Base-by-base conservation (phyloP, 2,888 invertebrate species). In the Deilephila elpenor region DNA sequence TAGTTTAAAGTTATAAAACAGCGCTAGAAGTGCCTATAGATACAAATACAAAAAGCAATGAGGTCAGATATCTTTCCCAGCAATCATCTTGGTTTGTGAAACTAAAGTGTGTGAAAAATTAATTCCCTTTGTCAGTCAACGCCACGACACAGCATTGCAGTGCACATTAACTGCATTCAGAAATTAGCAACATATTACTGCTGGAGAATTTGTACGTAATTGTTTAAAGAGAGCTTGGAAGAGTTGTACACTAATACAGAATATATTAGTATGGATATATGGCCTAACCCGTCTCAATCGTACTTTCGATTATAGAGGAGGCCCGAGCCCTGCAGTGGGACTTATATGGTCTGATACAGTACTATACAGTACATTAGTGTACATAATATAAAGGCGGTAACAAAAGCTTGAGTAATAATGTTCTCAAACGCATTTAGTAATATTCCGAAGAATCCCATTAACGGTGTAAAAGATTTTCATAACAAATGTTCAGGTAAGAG, bases 21-120 rank as follows among this genome's bases (percentile, higher is more conserved):
- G 25, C 1, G n/a, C 56, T 51, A 19, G 29, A 56, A 71, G 32
- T 34, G 1, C 25, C 25, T 25, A 37, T 71, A 71, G 56, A 71
- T 34, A 29, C 75, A 59, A 20, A 56, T 11, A 75, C 75, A 84
- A 84, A 83, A 86, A 83, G 75, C 71, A 88, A 82, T 78, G 83
- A 74, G 88, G 77, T 74, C 87, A 86, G 81, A 82, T 82, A 83
- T 80, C 78, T 84, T 89, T 88, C 88, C 86, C 85, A 87, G 80
- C 86, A 83, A 83, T 82, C 80, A 78, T 82, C 80, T 80, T 78
- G 75, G 74, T 78, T 79, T 79, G 78, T 70, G 73, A 70, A 73
- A 73, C 73, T 59, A 44, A 67, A 34, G 59, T 67, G 64, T 73
- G 67, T 56, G 72, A 73, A 73, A 59, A 59, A 64, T 20, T 62